A percentile compares a stretch with the other conserved stretches of the same genome.
phyloP scores from a whole-genome alignment of 2,113 vertebrate species.

The Embiotoca jacksoni region DNA sequence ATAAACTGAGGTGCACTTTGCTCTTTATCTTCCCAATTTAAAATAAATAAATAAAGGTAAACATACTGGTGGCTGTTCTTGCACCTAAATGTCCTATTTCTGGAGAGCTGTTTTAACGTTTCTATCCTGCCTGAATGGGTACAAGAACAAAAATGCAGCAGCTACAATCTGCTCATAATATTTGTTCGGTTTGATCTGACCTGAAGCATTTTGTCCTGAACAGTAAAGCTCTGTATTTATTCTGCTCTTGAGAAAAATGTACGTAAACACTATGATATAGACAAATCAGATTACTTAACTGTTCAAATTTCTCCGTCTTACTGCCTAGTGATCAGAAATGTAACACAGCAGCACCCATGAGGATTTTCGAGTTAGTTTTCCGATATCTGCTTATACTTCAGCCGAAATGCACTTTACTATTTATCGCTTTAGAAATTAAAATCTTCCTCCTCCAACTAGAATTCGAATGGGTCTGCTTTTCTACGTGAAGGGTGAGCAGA shows the following conservation, averaged over 20 bases:
- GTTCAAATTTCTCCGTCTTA: too few species aligned
- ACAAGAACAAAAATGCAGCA: constrained; percentile 1
- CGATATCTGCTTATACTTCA: too few species aligned
- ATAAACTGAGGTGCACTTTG: background rate
- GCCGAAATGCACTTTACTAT: too few species aligned
- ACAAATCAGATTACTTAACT: background rate
- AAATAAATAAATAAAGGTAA: too few species aligned
- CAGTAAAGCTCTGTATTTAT: background rate
- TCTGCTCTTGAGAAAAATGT: background rate
- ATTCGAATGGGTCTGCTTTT: constrained; percentile 1
- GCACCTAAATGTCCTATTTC: too few species aligned
- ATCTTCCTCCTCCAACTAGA: background rate
- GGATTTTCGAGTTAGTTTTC: too few species aligned
- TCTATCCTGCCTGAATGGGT: background rate
- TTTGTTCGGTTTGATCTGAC: background rate
- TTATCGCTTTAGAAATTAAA: background rate
- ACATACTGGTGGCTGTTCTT: too few species aligned
- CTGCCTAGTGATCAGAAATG: too few species aligned
- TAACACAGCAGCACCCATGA: too few species aligned
- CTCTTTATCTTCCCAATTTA: background rate
- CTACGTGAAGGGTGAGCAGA: constrained; percentile 8
- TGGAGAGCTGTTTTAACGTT: background rate
- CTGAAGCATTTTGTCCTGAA: background rate
- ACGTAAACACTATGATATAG: background rate
- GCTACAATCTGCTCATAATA: background rate